Evolutionary conservation across 2,888 invertebrate species (phyloP).

Genomic region (Drosophila rubida): DNA sequence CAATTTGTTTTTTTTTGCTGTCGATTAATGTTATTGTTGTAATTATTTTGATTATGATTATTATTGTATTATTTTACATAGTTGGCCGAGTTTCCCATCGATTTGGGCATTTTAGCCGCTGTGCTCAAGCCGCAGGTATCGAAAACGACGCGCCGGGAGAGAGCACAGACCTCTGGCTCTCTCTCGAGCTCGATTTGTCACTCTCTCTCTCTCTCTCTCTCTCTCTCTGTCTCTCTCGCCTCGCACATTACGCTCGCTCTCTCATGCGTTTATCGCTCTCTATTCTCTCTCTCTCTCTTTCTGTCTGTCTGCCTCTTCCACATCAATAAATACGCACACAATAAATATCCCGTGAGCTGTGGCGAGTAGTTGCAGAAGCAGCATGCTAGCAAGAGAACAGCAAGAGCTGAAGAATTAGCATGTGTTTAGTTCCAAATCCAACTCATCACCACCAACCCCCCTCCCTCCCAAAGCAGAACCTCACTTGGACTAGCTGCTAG

Average conservation of each 20-base stretch:
- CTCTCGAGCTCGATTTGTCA: conserved; percentile 1
- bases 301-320: conserved; percentile 16
- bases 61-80: conserved; percentile 63
- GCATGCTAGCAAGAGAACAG: conserved; percentile 32
- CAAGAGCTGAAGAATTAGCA: conserved; percentile 10
- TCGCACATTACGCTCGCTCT: conserved; percentile 37
- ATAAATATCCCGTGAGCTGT: not conserved
- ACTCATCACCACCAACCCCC: not conserved
- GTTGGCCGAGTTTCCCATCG: conserved; percentile 91
- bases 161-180: conserved; percentile 14
- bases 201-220: conserved; percentile 29
- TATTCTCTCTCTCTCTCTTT: conserved; percentile 28
- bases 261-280: conserved; percentile 55
- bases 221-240: conserved; percentile 4
- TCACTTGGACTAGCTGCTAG: conserved; percentile 13
- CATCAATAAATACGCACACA: conserved; percentile 5
- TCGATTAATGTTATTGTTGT: conserved; percentile 6
- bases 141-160: conserved; percentile 14
- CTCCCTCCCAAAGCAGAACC: not conserved
- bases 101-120: conserved; percentile 91
- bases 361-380: conserved; percentile 11
- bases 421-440: conserved; percentile 4
- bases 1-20: not conserved
- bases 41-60: conserved; percentile 15
- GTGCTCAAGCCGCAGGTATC: conserved; percentile 88